Percentiles rank a stretch among this genome's conserved stretches.
Evolutionary conservation across 2,888 invertebrate genomes (phyloP).

Genomic region (Hipparchia semele): DNA sequence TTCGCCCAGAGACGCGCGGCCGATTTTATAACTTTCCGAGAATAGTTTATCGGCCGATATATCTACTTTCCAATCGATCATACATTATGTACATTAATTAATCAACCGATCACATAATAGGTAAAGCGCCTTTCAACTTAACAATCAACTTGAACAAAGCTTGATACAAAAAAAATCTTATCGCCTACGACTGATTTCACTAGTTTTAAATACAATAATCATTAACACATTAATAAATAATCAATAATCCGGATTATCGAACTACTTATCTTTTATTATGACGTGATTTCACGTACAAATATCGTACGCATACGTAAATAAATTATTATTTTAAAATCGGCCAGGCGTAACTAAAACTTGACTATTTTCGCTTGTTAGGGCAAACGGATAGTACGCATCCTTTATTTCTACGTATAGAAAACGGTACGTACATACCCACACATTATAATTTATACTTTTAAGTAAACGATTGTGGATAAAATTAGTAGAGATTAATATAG

Average conservation of each 20-base stretch:
- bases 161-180: background rate
- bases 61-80: background rate
- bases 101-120: background rate
- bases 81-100: constrained; percentile 8
- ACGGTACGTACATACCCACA: constrained; percentile 24
- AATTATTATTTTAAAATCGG: constrained; percentile 8
- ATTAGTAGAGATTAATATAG: constrained; percentile 26
- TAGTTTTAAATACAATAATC: constrained; percentile 1
- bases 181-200: background rate
- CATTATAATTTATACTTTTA: constrained; percentile 19
- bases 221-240: background rate
- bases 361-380: constrained; percentile 23
- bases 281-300: background rate
- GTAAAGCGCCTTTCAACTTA: background rate
- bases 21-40: background rate
- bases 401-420: constrained; percentile 24
- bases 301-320: background rate
- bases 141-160: background rate
- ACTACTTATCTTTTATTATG: too few species aligned
- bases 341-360: constrained; percentile 11
- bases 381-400: constrained; percentile 14
- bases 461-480: constrained; percentile 22
- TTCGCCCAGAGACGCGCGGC: background rate
- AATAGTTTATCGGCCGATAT: background rate
- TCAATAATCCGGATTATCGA: background rate